Evolutionary conservation across 2,888 invertebrate species (phyloP).

Genomic region (Brenthis ino): DNA sequence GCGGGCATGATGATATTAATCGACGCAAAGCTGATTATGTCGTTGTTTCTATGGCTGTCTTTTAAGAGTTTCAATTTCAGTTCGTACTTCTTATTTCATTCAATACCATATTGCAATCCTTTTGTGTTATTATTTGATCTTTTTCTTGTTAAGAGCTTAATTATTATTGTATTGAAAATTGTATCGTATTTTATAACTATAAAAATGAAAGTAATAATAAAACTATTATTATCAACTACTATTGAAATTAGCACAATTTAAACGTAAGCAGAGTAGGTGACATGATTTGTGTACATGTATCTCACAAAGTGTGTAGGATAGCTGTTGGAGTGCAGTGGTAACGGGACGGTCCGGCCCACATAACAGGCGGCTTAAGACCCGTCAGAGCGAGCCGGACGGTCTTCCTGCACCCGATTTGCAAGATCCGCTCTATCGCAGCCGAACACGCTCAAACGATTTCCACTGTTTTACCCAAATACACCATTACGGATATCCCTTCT

Average conservation of each 20-base stretch:
- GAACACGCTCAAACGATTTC: slow-evolving; percentile 59
- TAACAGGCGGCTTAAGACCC: slow-evolving; percentile 65
- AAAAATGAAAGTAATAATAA: neutral
- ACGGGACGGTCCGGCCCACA: slow-evolving; percentile 39
- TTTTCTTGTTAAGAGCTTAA: slow-evolving; percentile 3
- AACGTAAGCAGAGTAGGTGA: too few relatives aligned
- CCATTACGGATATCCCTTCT: slow-evolving; percentile 34
- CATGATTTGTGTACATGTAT: neutral
- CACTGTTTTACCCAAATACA: slow-evolving; percentile 49
- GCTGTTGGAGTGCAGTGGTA: slow-evolving; percentile 28
- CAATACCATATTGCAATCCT: slow-evolving; percentile 30
- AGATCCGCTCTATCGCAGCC: slow-evolving; percentile 70
- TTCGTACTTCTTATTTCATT: slow-evolving; percentile 26
- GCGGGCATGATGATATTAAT: slow-evolving; percentile 74
- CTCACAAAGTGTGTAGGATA: slow-evolving; percentile 24
- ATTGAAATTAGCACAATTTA: too few relatives aligned
- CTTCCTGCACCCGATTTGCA: slow-evolving; percentile 63
- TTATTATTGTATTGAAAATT: neutral
- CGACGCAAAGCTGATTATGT: slow-evolving; percentile 77
- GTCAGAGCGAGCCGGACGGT: slow-evolving; percentile 51
- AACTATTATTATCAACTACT: too few relatives aligned
- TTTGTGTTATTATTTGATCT: slow-evolving; percentile 19
- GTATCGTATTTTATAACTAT: neutral
- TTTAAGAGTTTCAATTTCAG: slow-evolving; percentile 58
- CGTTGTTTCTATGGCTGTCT: slow-evolving; percentile 63